These are phyloP conservation scores for human (Homo sapiens) DNA, from an alignment of 2,113 vertebrate genomes.

Conservation along the genomic window DNA sequence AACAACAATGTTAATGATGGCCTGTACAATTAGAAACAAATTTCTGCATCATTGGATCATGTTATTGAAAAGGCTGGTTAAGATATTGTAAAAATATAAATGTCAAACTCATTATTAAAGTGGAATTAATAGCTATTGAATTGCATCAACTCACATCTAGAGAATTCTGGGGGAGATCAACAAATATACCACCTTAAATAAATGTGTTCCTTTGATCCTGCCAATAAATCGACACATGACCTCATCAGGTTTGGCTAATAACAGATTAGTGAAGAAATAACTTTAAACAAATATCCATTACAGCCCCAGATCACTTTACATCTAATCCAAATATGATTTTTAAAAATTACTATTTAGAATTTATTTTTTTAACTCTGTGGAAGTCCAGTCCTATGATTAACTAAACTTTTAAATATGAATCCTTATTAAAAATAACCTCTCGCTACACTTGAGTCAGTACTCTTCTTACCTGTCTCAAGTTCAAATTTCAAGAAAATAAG, in stretches of 20 bases:
- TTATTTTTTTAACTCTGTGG: background rate
- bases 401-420: constrained; percentile 10
- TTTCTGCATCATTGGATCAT: constrained; percentile 1
- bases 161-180: background rate
- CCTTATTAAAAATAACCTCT: constrained; percentile 12
- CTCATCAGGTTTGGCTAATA: constrained; percentile 31
- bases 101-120: constrained; percentile 11
- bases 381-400: background rate
- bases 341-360: background rate
- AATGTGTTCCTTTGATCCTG: background rate
- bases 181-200: constrained; percentile 18
- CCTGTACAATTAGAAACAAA: constrained; percentile 14
- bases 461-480: background rate
- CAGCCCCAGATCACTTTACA: background rate
- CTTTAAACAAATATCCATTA: constrained; percentile 25
- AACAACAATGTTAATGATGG: constrained; percentile 38
- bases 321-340: background rate
- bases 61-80: background rate
- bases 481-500: constrained; percentile 34
- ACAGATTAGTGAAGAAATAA: constrained; percentile 25
- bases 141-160: constrained; percentile 1
- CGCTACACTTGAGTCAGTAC: background rate
- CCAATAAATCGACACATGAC: constrained; percentile 38
- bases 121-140: background rate
- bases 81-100: constrained; percentile 15